Base-by-base conservation (phyloP, 1,140 invertebrate species). In the Bombus vancouverensis region DNA sequence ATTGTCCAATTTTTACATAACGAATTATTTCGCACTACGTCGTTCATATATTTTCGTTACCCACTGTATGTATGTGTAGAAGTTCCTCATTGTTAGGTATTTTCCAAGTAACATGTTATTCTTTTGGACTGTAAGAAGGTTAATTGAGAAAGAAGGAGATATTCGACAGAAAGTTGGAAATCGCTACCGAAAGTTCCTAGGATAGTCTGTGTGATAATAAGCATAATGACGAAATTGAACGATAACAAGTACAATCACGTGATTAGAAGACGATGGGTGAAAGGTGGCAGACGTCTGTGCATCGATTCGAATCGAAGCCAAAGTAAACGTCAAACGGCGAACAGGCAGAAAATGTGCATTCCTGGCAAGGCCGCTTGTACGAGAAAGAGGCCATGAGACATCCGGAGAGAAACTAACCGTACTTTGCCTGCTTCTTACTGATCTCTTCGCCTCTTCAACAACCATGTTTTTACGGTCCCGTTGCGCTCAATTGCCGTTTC, bases 401-500 rank as follows among this genome's bases (percentile, higher is more conserved):
- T 94, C 94, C 94, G 94, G 93, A 92, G 93, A 92, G 93, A 94
- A 94, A 94, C 93, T 94, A 94, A 93, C 93, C 92, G 93, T 94
- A 93, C 93, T 93, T 93, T 85, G 91, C 88, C 76, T 59, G 83
- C 77, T 83, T 88, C 81, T 87, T 62, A 57, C 85, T 74, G 70
- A 85, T 85, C 81, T 85, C 75, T 39, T 44, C 74, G 42, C 59
- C 79, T 70, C 32, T 65, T 72, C 37, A 65, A 65, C 37, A 81
- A 42, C 81, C 68, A 80, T 85, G 74, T 65, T 71, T 89, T 90
- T 87, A 87, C 85, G 85, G 81, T 82, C 81, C 81, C 78, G 44
- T 82, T 81, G 53, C 70, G 44, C 62, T 74, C 66, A 42, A 76
- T 66, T 76, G 32, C 65, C 18, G 25, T 39, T 68, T 10, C 65